Evolutionary conservation across 2,113 vertebrate genomes (phyloP), one percentile per base, ranked within the genome.

Genomic region (Leptocoma aspasia): DNA sequence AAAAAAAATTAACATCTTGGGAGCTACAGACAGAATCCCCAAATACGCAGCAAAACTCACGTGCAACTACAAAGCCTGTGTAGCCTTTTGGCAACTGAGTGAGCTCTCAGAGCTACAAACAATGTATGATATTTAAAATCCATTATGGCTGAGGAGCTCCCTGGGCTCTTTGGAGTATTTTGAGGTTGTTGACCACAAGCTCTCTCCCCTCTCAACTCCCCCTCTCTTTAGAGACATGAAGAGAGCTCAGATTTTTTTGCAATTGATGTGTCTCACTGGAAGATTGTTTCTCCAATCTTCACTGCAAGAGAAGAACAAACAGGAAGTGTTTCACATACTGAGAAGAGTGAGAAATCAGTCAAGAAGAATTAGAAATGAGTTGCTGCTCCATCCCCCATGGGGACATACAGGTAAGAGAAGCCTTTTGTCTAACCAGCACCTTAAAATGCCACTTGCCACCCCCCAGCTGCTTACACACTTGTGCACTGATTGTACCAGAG

Each of bases 41-140:
- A 65, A 82, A 80, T 33, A 72, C 53, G 90, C 35, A 45, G 77
- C 56, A 88, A 96, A 95, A 73, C 94, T 92, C 94, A 80, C 9
- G 27, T 26, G 69, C 75, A 94, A 78, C 95, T 54, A 73, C 86
- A 95, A 69, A 96, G 82, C 15, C 44, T 65, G 77, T 80, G 78
- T 23, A 95, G 57, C 84, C 52, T 96, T 83, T 81, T 90, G 90
- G 94, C 83, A 86, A 77, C 61, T 47, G 44, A 79, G 65, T 35
- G 84, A 87, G 39, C 61, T 91, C 94, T 94, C 86, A 70, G 72
- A 95, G 80, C 78, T 90, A 91, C 90, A 92, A 95, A 93, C 90
- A 91, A 91, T 17, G 49, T 66, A 83, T 93, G 96, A 78, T 92
- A 95, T 97, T 92, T 78, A 93, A 95, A 97, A 86, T 71, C 44